Conservation (phyloP, 2,888 invertebrate species). For the Drosophila fulvimacula region DNA sequence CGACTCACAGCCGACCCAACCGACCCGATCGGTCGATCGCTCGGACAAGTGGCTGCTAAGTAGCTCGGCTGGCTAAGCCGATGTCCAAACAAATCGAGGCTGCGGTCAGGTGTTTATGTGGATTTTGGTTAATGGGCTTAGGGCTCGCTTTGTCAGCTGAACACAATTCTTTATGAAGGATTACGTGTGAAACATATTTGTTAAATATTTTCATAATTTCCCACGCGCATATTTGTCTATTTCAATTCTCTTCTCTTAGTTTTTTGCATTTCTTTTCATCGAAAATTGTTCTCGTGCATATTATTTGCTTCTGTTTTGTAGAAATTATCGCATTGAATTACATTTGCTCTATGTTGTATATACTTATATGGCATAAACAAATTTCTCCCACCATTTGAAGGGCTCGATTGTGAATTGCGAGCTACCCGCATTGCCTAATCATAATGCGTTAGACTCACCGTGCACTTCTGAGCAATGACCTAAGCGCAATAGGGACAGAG, state of each 20-base stretch:
- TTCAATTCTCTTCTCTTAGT: slow-evolving; percentile 4
- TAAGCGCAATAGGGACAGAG: neutral
- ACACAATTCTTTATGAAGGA: slow-evolving; percentile 26
- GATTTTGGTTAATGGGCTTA: slow-evolving; percentile 50
- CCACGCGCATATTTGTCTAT: slow-evolving; percentile 58
- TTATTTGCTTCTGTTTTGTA: slow-evolving; percentile 52
- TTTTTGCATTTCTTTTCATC: slow-evolving; percentile 35
- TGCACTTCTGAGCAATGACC: slow-evolving; percentile 2
- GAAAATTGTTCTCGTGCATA: slow-evolving; percentile 48
- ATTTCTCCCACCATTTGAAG: slow-evolving; percentile 63
- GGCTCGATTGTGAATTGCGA: slow-evolving; percentile 35
- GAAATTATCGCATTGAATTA: slow-evolving; percentile 70
- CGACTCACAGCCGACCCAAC: neutral
- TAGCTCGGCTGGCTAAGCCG: slow-evolving; percentile 49
- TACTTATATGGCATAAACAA: slow-evolving; percentile 22
- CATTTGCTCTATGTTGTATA: slow-evolving; percentile 24
- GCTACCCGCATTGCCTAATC: slow-evolving; percentile 55
- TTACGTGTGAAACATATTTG: slow-evolving; percentile 45
- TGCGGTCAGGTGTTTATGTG: slow-evolving; percentile 42
- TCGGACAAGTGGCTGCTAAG: slow-evolving; percentile 58
- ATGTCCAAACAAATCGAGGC: slow-evolving; percentile 47
- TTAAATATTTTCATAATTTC: slow-evolving; percentile 59
- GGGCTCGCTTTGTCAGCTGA: slow-evolving; percentile 22
- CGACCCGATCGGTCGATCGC: slow-evolving; percentile 25
- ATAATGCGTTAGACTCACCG: slow-evolving; percentile 44